Percentiles rank a stretch among this genome's conserved stretches.
Evolutionary conservation across 1,140 invertebrate genomes (phyloP).

Genomic region (Drosophila nigromelanica): DNA sequence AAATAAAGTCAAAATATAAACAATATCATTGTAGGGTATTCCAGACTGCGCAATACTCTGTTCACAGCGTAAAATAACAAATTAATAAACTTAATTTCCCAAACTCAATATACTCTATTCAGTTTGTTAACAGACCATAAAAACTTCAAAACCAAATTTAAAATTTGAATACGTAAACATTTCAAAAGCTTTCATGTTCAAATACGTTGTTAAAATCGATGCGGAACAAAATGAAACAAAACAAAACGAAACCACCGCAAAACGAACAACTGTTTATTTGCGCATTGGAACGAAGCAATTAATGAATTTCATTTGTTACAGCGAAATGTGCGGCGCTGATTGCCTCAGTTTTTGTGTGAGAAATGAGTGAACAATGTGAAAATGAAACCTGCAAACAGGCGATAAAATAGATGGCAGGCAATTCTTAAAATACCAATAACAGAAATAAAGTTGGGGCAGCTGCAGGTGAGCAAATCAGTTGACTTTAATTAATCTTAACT

Average conservation of each 20-base stretch:
- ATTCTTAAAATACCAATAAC: conserved; percentile 48
- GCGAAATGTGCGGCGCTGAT: conserved; percentile 45
- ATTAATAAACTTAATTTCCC: no score
- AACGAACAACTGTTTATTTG: conserved; percentile 68
- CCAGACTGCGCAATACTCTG: no score
- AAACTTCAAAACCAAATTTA: neutral
- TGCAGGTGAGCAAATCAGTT: neutral
- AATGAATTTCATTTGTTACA: conserved; percentile 67
- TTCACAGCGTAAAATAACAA: no score
- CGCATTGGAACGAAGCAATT: conserved; percentile 70
- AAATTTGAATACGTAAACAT: conserved; percentile 60
- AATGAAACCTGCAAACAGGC: neutral
- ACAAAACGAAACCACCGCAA: conserved; percentile 20
- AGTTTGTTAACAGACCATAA: no score
- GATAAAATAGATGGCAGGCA: conserved; percentile 15
- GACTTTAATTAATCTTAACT: conserved; percentile 58
- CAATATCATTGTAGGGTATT: no score
- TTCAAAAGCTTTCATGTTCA: conserved; percentile 62
- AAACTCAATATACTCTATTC: no score
- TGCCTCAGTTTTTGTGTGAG: conserved; percentile 44
- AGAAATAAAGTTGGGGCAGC: conserved; percentile 12
- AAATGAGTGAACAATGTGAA: conserved; percentile 24
- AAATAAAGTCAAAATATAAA: conserved; percentile 35
- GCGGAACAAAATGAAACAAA: conserved; percentile 26
- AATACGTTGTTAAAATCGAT: conserved; percentile 28